Evolutionary conservation across 1,140 invertebrate genomes (phyloP).

Genomic region (Drosophila paulistorum): DNA sequence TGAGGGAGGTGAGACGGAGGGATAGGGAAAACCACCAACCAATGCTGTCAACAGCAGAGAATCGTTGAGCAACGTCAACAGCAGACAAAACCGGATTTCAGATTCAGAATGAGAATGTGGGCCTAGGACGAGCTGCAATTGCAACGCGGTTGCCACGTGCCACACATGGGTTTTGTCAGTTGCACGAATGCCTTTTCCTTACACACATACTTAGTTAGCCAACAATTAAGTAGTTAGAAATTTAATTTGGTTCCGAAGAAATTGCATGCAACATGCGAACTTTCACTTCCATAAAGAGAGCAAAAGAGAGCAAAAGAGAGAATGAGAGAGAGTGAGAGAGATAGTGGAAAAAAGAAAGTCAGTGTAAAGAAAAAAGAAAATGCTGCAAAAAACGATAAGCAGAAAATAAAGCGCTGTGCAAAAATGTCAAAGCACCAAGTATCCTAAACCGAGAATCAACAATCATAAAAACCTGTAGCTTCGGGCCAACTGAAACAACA

Average conservation of each 20-base stretch:
- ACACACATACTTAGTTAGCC: constrained; percentile 43
- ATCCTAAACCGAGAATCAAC: constrained; percentile 28
- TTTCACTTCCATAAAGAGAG: constrained; percentile 52
- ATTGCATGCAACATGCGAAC: constrained; percentile 71
- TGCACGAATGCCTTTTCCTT: constrained; percentile 48
- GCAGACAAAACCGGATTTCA: constrained; percentile 20
- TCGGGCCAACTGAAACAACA: constrained; percentile 54
- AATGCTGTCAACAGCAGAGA: constrained; percentile 64
- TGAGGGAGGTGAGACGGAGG: background rate
- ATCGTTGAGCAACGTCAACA: constrained; percentile 51
- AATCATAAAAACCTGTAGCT: constrained; percentile 78
- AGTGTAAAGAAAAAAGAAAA: constrained; percentile 60
- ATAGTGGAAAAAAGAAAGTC: background rate
- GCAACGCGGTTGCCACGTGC: constrained; percentile 60
- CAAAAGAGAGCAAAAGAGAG: constrained; percentile 16
- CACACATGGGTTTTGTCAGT: constrained; percentile 49
- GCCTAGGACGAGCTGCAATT: constrained; percentile 51
- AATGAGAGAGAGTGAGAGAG: background rate
- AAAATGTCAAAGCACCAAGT: constrained; percentile 33
- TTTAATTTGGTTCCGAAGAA: constrained; percentile 58
- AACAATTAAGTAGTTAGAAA: constrained; percentile 71
- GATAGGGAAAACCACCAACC: constrained; percentile 43
- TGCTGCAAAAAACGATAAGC: constrained; percentile 60
- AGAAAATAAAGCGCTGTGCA: constrained; percentile 58
- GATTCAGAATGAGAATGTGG: constrained; percentile 26